A percentile compares a stretch with the other conserved stretches of the same genome.
phyloP scores from a whole-genome alignment of 1,140 invertebrate genomes.

The Drosophila oshimai region DNA sequence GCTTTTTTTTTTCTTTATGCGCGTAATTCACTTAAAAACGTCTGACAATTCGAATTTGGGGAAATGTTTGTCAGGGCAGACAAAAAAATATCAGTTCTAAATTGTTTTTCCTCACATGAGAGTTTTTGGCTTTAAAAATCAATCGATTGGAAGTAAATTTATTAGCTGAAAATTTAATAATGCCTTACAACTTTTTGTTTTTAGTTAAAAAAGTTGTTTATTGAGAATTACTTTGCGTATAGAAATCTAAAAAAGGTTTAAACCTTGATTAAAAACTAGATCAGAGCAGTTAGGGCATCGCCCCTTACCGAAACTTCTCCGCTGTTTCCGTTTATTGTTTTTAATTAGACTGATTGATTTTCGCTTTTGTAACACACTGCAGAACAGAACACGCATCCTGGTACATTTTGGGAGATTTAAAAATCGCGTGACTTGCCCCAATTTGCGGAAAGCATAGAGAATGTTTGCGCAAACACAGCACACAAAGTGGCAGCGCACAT shows the following conservation, averaged over 20 bases:
- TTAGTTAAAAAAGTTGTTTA: no score
- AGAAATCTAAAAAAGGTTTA: background rate
- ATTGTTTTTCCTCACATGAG: no score
- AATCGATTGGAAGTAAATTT: background rate
- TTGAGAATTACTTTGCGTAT: no score
- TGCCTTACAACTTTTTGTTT: no score
- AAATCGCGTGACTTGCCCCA: constrained; percentile 56
- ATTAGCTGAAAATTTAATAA: background rate
- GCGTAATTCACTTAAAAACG: constrained; percentile 50
- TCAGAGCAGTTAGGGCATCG: background rate
- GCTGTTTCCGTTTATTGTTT: constrained; percentile 59
- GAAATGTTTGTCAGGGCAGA: constrained; percentile 4
- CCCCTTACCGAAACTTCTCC: background rate
- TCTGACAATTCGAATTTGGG: constrained; percentile 15
- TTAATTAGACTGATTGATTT: constrained; percentile 80
- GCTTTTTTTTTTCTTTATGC: constrained; percentile 51
- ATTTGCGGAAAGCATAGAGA: constrained; percentile 47
- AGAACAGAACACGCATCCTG: constrained; percentile 14
- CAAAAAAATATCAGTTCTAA: background rate
- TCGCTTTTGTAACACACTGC: constrained; percentile 30
- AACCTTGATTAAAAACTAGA: constrained; percentile 1
- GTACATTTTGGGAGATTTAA: constrained; percentile 3
- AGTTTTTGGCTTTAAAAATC: no score
- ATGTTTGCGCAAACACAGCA: constrained; percentile 65
- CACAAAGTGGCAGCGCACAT: constrained; percentile 33